These are phyloP conservation scores for Noctuana brunneofusca DNA, from an alignment of 2,888 invertebrate species.

Conservation along the genomic window DNA sequence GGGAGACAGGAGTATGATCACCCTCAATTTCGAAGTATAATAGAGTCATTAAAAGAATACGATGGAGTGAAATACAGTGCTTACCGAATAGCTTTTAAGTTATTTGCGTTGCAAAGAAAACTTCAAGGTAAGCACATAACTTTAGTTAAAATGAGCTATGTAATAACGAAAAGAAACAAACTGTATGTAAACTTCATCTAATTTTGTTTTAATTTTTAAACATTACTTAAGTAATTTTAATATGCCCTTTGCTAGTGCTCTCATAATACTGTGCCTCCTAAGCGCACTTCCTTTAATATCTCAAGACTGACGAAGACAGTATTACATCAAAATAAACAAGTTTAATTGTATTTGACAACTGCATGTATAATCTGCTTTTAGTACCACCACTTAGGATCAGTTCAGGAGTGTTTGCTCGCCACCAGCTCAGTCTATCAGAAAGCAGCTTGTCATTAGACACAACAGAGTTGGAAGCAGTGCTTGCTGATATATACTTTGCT, in stretches of 20 bases:
- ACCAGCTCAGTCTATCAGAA: constrained; percentile 87
- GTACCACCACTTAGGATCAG: constrained; percentile 83
- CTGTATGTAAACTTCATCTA: too few relatives aligned
- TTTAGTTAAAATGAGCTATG: too few relatives aligned
- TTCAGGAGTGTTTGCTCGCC: constrained; percentile 87
- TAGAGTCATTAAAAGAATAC: constrained; percentile 83
- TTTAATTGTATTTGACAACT: not conserved
- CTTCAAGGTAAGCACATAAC: constrained; percentile 81
- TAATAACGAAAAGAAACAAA: too few relatives aligned
- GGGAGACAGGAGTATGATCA: constrained; percentile 83
- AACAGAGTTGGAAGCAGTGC: constrained; percentile 87
- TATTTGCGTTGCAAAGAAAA: constrained; percentile 67
- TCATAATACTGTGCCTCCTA: too few relatives aligned
- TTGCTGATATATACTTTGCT: constrained; percentile 89
- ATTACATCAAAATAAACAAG: too few relatives aligned
- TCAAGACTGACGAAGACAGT: too few relatives aligned
- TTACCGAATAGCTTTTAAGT: constrained; percentile 90
- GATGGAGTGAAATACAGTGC: constrained; percentile 89
- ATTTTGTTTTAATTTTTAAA: too few relatives aligned
- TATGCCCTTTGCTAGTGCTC: too few relatives aligned
- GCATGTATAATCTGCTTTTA: constrained; percentile 41
- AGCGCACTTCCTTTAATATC: constrained; percentile 18
- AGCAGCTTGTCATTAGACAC: constrained; percentile 86
- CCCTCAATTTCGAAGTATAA: constrained; percentile 82
- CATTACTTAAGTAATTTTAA: too few relatives aligned